phyloP scores from a whole-genome alignment of 2,888 invertebrate species.

The Lycocerus yunnanus region DNA sequence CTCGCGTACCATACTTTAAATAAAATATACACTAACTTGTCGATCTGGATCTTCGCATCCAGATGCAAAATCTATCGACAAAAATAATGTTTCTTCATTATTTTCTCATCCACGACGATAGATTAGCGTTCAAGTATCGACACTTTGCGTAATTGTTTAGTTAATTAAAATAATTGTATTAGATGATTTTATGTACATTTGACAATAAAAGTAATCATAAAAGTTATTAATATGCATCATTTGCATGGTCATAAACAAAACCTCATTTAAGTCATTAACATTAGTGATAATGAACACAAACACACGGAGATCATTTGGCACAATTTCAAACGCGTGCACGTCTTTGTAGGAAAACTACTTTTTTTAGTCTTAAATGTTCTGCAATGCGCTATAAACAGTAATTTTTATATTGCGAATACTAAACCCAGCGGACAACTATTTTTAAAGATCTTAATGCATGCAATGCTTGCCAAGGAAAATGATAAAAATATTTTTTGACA shows the following conservation, averaged over 20 bases:
- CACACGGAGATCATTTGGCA: slow-evolving; percentile 1
- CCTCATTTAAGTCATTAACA: slow-evolving; percentile 2
- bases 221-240: neutral
- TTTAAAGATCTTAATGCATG: slow-evolving; percentile 49
- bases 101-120: too few relatives aligned
- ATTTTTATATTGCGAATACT: slow-evolving; percentile 16
- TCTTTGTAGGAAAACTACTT: neutral
- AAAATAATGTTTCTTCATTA: too few relatives aligned
- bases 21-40: slow-evolving; percentile 8
- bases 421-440: slow-evolving; percentile 54
- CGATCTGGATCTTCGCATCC: neutral
- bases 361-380: neutral
- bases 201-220: slow-evolving; percentile 7
- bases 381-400: neutral
- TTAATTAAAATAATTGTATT: neutral
- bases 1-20: slow-evolving; percentile 13
- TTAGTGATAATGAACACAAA: slow-evolving; percentile 5
- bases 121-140: neutral
- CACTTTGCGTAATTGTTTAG: neutral
- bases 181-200: neutral
- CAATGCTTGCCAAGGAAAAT: slow-evolving; percentile 36
- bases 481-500: slow-evolving; percentile 16
- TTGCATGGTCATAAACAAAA: slow-evolving; percentile 3
- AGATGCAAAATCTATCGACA: neutral
- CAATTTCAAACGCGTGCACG: slow-evolving; percentile 1